Evolutionary conservation across 2,797 vertebrate species (phyloP).

Genomic region (Synanceia verrucosa): DNA sequence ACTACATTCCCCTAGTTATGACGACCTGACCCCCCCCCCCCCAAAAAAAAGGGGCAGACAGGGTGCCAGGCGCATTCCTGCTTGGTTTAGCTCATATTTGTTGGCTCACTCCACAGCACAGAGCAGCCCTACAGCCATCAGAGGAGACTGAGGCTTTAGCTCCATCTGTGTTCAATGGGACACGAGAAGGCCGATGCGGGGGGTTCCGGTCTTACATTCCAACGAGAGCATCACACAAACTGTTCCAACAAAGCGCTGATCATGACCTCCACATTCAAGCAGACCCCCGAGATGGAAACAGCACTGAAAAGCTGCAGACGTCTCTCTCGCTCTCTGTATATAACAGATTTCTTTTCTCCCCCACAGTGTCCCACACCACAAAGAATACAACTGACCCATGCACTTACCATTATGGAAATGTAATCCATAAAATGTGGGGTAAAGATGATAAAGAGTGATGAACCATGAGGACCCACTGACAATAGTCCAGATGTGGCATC

Average conservation of each 20-base stretch:
- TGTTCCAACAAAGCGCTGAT: constrained; percentile 25
- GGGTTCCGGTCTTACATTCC: constrained; percentile 69
- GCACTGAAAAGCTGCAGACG: constrained; percentile 15
- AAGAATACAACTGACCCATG: neutral
- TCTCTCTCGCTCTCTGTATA: constrained; percentile 36
- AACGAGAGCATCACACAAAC: constrained; percentile 58
- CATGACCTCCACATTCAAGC: constrained; percentile 35
- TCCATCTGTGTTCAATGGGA: constrained; percentile 76
- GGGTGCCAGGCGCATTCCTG: constrained; percentile 76
- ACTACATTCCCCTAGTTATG: constrained; percentile 65
- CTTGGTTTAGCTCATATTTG: constrained; percentile 73
- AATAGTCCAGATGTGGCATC: neutral
- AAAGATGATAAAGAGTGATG: neutral
- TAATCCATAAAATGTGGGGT: neutral
- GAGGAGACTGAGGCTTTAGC: constrained; percentile 55
- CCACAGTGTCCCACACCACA: neutral
- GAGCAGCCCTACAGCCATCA: constrained; percentile 60
- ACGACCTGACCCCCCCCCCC: constrained; percentile 23
- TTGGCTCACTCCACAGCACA: constrained; percentile 58
- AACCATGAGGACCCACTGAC: neutral
- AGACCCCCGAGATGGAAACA: constrained; percentile 16
- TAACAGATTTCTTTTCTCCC: constrained; percentile 37
- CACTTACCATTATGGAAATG: constrained; percentile 1
- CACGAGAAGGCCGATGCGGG: constrained; percentile 47
- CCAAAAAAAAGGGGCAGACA: constrained; percentile 59